Conservation (phyloP, 1,140 invertebrate genomes). For the Dreissena rostriformis region DNA sequence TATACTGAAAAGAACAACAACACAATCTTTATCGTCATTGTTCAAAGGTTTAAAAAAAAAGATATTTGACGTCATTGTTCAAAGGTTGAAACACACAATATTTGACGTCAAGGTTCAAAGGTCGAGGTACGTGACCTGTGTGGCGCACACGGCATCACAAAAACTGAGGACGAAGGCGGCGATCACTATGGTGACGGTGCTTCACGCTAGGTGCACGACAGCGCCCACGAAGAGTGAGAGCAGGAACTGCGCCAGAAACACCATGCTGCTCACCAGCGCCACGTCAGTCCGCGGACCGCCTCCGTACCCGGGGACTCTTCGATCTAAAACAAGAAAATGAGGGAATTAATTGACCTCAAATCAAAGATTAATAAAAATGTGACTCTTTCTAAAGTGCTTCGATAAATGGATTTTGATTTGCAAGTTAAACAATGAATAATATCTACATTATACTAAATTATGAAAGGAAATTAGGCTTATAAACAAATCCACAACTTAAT, state of each 20-base stretch:
- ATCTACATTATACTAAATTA: too few relatives aligned
- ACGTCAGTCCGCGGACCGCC: slow-evolving; percentile 91
- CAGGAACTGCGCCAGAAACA: slow-evolving; percentile 96
- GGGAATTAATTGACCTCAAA: too few relatives aligned
- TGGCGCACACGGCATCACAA: slow-evolving; percentile 91
- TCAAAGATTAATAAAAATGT: too few relatives aligned
- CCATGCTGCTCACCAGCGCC: slow-evolving; percentile 96
- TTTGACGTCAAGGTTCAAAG: slow-evolving; percentile 81
- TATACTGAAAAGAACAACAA: too few relatives aligned
- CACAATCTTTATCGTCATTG: too few relatives aligned
- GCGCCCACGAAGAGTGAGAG: slow-evolving; percentile 93
- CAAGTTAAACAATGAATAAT: too few relatives aligned
- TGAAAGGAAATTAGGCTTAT: too few relatives aligned
- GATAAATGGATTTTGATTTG: too few relatives aligned
- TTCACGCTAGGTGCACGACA: slow-evolving; percentile 88
- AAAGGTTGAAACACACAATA: slow-evolving; percentile 85
- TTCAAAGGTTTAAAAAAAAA: too few relatives aligned
- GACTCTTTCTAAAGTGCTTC: too few relatives aligned
- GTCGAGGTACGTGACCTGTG: slow-evolving; percentile 94
- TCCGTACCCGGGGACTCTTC: slow-evolving; percentile 2
- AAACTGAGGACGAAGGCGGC: slow-evolving; percentile 91
- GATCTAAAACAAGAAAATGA: neutral
- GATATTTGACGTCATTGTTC: neutral
- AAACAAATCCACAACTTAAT: too few relatives aligned
- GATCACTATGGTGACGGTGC: slow-evolving; percentile 90